These are phyloP conservation scores for Trypoxylon attenuatum DNA, from an alignment of 2,888 invertebrate species.

Conservation along the genomic window DNA sequence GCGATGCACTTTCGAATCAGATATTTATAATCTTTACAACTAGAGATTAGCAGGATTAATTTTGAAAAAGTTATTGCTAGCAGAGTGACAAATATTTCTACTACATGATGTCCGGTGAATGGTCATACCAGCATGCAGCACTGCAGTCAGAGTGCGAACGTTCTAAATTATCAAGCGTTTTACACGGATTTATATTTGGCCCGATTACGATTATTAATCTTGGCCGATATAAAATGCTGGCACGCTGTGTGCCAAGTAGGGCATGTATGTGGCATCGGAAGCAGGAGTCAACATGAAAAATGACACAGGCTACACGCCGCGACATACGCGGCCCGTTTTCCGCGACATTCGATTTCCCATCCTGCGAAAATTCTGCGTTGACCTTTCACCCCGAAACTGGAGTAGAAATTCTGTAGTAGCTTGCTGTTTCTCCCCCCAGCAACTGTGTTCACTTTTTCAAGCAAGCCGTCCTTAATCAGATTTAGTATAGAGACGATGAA, in stretches of 20 bases:
- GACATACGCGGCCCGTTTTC: slow-evolving; percentile 4
- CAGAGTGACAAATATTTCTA: no score
- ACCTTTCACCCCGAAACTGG: neutral
- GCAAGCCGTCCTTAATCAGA: slow-evolving; percentile 1
- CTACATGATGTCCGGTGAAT: no score
- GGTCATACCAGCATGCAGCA: no score
- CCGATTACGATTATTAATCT: slow-evolving; percentile 24
- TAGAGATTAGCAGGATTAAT: no score
- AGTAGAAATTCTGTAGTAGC: slow-evolving; percentile 5
- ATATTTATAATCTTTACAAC: no score
- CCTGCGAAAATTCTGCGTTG: neutral
- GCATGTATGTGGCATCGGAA: neutral
- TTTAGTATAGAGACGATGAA: neutral
- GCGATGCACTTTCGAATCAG: no score
- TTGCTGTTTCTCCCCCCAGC: neutral
- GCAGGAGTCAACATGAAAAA: slow-evolving; percentile 20
- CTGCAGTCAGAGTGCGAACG: no score
- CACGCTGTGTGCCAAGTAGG: slow-evolving; percentile 5
- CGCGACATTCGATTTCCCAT: slow-evolving; percentile 23
- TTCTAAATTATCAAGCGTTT: no score
- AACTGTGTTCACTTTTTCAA: neutral
- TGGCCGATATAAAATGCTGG: slow-evolving; percentile 1
- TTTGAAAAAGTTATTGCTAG: no score
- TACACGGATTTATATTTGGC: slow-evolving; percentile 12
- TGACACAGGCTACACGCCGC: slow-evolving; percentile 11